Evolutionary conservation across 1,140 invertebrate genomes (phyloP).

Genomic region (Heliconius himera): DNA sequence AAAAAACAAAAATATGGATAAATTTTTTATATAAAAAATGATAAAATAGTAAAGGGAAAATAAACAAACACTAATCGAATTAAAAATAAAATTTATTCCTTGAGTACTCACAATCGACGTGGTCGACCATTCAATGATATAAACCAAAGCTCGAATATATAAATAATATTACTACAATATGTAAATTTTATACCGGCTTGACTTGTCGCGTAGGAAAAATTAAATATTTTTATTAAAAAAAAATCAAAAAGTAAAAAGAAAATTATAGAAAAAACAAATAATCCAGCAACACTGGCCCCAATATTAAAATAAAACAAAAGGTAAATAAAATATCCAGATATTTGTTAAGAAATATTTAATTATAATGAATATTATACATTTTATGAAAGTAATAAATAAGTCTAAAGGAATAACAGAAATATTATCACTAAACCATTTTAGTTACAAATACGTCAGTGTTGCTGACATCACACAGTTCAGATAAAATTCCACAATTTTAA

Average conservation of each 20-base stretch:
- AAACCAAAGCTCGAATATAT: slow-evolving; percentile 77
- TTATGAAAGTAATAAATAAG: slow-evolving; percentile 23
- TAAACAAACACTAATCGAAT: slow-evolving; percentile 47
- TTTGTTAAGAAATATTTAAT: slow-evolving; percentile 13
- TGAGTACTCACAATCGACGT: slow-evolving; percentile 71
- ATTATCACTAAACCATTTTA: slow-evolving; percentile 2
- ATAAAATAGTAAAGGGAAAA: background rate
- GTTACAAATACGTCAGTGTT: slow-evolving; percentile 20
- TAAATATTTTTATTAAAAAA: slow-evolving; percentile 3
- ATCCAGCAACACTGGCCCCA: slow-evolving; percentile 20
- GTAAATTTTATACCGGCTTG: slow-evolving; percentile 57
- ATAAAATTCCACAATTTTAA: slow-evolving; percentile 3
- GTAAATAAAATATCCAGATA: slow-evolving; percentile 8
- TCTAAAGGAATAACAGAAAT: slow-evolving; percentile 19
- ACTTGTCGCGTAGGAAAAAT: slow-evolving; percentile 42
- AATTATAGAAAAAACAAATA: background rate
- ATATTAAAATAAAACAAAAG: background rate
- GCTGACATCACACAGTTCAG: slow-evolving; percentile 15
- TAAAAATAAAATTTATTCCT: slow-evolving; percentile 80
- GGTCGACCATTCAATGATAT: slow-evolving; percentile 62
- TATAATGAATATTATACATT: slow-evolving; percentile 25
- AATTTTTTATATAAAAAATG: background rate
- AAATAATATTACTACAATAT: slow-evolving; percentile 60
- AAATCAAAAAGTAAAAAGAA: background rate
- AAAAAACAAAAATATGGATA: background rate